Conservation (phyloP, 2,888 invertebrate genomes). For the Hydrotaea cyrtoneurina region DNA sequence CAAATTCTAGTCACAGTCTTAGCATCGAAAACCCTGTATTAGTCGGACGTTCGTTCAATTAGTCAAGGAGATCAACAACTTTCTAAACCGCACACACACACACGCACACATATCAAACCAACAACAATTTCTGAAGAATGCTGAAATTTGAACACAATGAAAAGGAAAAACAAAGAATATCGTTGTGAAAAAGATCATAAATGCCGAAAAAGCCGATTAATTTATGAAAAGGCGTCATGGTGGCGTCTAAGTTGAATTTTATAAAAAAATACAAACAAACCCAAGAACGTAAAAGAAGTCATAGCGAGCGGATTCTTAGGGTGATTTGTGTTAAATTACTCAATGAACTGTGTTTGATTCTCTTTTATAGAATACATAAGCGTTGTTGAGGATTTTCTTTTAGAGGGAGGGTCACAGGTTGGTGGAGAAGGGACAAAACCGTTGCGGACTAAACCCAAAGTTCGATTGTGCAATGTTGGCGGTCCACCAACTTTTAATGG, state of each 20-base stretch:
- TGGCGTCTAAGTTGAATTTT: conserved; percentile 29
- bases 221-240: conserved; percentile 33
- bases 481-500: too few relatives aligned
- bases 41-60: conserved; percentile 39
- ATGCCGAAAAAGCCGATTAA: conserved; percentile 33
- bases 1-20: conserved; percentile 3
- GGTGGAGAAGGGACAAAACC: too few relatives aligned
- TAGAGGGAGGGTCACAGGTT: too few relatives aligned
- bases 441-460: too few relatives aligned
- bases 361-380: too few relatives aligned
- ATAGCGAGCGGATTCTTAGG: neutral
- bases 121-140: neutral
- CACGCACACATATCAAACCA: neutral
- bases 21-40: neutral
- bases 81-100: conserved; percentile 20
- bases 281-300: neutral
- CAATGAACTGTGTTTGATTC: neutral
- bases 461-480: too few relatives aligned
- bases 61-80: conserved; percentile 61
- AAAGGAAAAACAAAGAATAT: neutral
- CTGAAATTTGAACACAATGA: neutral
- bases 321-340: neutral
- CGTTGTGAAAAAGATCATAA: conserved; percentile 25
- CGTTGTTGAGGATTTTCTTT: too few relatives aligned
- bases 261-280: neutral